Base-by-base conservation (phyloP, 2,113 vertebrate species). In the Holacanthus passer region DNA sequence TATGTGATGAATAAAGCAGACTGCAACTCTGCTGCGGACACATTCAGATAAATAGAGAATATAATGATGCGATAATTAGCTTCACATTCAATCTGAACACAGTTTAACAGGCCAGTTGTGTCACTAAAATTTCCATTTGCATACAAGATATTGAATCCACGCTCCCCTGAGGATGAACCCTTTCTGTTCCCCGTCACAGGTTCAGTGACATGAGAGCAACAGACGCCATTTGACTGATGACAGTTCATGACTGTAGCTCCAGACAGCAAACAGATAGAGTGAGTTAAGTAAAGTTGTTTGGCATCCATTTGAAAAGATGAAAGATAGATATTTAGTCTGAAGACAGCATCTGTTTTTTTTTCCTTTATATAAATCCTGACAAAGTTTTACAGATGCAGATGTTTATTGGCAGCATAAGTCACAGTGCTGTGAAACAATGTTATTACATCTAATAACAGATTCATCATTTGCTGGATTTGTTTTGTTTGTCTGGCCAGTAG, bases 221-320 rank as follows among this genome's bases (percentile, higher is more conserved):
- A 69, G 37, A 58, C 20, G 32, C 59, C 24, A 52, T 66, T 35
- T 78, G 45, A 79, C 41, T 53, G 63, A 67, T 73, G 68, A n/a
- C 62, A 59, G 32, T 17, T 64, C 39, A 77, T 50, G 50, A 76
- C 48, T 58, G 73, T 65, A 48, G 41, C 29, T 27, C 4, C 66
- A 58, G 58, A 69, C 41, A 58, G 39, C 48, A 37, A 37, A 66
- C 55, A 32, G 63, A 82, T 20, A 41, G 27, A 47, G 29, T n/a
- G n/a, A 58, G 69, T 58, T 48, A 59, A 55, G 43, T 59, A 27
- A 73, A 48, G 41, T 17, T 32, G 5, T 66, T 39, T 39, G 64
- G 48, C 69, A 63, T 68, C 72, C 48, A 41, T 75, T 71, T 67
- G 77, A 45, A 37, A 59, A 47, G 10, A 60, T 59, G 32, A 77